These are phyloP conservation scores for Molothrus ater DNA, from an alignment of 2,797 vertebrate species.

Conservation along the genomic window DNA sequence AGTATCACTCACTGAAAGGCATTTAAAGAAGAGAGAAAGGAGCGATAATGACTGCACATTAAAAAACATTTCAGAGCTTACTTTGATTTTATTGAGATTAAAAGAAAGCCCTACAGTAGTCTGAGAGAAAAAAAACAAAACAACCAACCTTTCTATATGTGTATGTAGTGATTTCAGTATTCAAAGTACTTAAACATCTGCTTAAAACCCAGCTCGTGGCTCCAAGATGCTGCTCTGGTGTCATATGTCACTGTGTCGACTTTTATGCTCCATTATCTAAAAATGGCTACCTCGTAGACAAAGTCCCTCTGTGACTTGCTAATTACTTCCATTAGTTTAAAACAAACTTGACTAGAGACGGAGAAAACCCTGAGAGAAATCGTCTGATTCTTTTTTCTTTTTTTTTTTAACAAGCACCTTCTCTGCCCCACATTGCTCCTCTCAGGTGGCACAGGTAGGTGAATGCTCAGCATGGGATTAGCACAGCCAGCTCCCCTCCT, in stretches of 20 bases:
- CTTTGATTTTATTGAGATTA: conserved; percentile 49
- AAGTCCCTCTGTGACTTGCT: conserved; percentile 52
- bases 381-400: background rate
- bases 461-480: background rate
- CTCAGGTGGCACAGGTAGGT: background rate
- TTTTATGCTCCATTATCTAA: conserved; percentile 72
- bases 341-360: conserved; percentile 65
- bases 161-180: background rate
- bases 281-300: conserved; percentile 32
- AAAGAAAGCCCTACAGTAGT: conserved; percentile 29
- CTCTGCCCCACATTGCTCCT: background rate
- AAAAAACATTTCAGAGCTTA: conserved; percentile 16
- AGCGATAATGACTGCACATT: background rate
- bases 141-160: background rate
- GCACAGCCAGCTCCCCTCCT: background rate
- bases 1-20: background rate
- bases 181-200: conserved; percentile 71
- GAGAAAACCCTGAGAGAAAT: conserved; percentile 59
- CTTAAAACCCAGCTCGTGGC: conserved; percentile 25
- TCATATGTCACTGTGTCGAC: conserved; percentile 64
- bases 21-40: background rate
- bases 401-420: background rate
- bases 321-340: conserved; percentile 72
- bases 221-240: conserved; percentile 56
- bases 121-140: background rate